Conservation (phyloP, 1,140 invertebrate genomes). For the Paraescarpia echinospica region DNA sequence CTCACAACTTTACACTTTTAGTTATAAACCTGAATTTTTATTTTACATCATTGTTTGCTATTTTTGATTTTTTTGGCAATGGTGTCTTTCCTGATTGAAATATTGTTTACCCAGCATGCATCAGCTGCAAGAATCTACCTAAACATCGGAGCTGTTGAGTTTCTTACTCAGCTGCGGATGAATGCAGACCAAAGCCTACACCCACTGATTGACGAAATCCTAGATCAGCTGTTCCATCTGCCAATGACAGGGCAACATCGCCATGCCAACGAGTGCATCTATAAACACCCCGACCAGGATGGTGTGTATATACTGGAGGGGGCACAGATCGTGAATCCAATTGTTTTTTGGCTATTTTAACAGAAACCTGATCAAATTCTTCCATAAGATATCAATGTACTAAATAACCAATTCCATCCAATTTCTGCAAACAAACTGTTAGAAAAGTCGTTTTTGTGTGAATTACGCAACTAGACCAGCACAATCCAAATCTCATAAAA, state of each 20-base stretch:
- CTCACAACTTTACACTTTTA: too few species aligned
- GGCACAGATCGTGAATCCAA: too few species aligned
- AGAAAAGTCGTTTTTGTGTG: too few species aligned
- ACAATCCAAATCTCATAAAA: too few species aligned
- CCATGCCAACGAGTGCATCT: conserved; percentile 49
- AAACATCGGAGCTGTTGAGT: conserved; percentile 53
- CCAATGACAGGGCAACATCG: conserved; percentile 35
- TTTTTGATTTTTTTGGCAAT: not conserved
- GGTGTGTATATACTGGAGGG: too few species aligned
- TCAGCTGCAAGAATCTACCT: conserved; percentile 48
- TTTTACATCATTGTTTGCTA: not conserved
- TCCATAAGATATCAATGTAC: too few species aligned
- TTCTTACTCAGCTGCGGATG: conserved; percentile 44
- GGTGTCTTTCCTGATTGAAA: conserved; percentile 9
- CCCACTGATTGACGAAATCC: conserved; percentile 49
- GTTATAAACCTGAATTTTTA: too few species aligned
- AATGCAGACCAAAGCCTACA: conserved; percentile 41
- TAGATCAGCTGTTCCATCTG: conserved; percentile 49
- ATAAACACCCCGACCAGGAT: conserved; percentile 38
- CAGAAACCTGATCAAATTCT: too few species aligned
- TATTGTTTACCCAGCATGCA: conserved; percentile 41
- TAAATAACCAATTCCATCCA: too few species aligned
- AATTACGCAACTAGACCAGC: too few species aligned
- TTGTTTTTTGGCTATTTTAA: too few species aligned
- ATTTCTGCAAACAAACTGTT: too few species aligned